Evolutionary conservation across 2,113 vertebrate species (phyloP), one percentile per base, ranked within the genome.

Genomic region (Erythrolamprus reginae): DNA sequence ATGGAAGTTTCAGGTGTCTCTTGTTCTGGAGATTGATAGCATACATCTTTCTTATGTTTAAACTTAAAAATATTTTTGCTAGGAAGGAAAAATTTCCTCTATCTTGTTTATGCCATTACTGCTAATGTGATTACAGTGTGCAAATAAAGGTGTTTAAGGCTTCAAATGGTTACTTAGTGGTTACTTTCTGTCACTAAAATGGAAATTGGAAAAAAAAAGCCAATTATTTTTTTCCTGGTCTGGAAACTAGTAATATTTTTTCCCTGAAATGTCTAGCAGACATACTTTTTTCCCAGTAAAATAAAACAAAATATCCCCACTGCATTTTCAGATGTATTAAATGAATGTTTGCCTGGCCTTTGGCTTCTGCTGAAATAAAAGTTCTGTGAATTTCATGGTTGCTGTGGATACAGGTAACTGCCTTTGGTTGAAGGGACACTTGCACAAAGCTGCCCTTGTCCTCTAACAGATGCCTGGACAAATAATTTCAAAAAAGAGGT

Each of bases 311-410:
- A 58, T n/a, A 87, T 55, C 83, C 61, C 28, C 55, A 10, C 65
- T 48, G 5, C 85, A 83, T 83, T 90, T 38, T 82, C 86, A 91
- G 52, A 88, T 83, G 86, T 53, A 58, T 88, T 58, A 91, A 88
- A 91, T 55, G 70, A 58, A 91, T 88, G 90, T 91, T 91, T 91
- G 90, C 86, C 86, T 91, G 86, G 90, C 86, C 70, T 91, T 83
- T 88, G 70, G 45, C 90, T 88, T 45, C 86, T 91, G 50, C 50
- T 88, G 86, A 91, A 91, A 91, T 91, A 51, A 91, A 91, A 91
- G 90, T 91, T 88, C 70, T 83, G 77, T 23, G 19, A 86, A 91
- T 91, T 91, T 88, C 90, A 87, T 83, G 86, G 90, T 91, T 91
- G 90, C 90, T 91, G 90, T 91, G 90, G 90, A 88, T 87, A 91